A percentile compares a stretch with the other conserved stretches of the same genome.
These are phyloP conservation scores for Agonopterix arenella DNA, from an alignment of 2,888 invertebrate genomes.

Conservation along the genomic window DNA sequence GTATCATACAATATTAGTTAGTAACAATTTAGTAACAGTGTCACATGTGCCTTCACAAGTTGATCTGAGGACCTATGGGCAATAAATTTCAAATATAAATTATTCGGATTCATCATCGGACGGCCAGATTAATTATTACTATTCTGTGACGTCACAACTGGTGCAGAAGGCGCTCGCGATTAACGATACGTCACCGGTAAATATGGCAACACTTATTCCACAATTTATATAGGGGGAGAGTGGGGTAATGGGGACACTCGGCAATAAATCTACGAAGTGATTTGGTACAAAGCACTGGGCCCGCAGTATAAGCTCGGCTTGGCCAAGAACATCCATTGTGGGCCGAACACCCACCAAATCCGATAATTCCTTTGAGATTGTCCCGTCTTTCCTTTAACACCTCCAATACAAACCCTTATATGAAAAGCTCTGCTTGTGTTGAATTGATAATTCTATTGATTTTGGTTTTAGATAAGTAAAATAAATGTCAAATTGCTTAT, in stretches of 20 bases:
- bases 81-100: conserved; percentile 68
- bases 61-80: conserved; percentile 41
- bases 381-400: conserved; percentile 71
- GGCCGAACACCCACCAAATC: conserved; percentile 64
- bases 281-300: conserved; percentile 73
- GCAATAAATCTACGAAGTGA: conserved; percentile 74
- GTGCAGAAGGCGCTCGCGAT: conserved; percentile 64
- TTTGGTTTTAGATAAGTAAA: background rate
- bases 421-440: conserved; percentile 30
- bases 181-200: conserved; percentile 73
- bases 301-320: conserved; percentile 63
- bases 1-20: too few species aligned
- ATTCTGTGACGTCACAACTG: conserved; percentile 48
- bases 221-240: conserved; percentile 66
- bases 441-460: conserved; percentile 23
- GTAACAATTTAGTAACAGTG: conserved; percentile 1
- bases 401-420: conserved; percentile 44
- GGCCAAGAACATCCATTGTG: conserved; percentile 69
- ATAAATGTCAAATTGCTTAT: background rate
- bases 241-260: conserved; percentile 60
- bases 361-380: conserved; percentile 73
- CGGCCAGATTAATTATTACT: conserved; percentile 68
- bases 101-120: conserved; percentile 66
- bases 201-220: conserved; percentile 75
- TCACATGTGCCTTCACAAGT: conserved; percentile 37